Evolutionary conservation across 2,888 invertebrate genomes (phyloP).

Genomic region (Zeuzera pyrina): DNA sequence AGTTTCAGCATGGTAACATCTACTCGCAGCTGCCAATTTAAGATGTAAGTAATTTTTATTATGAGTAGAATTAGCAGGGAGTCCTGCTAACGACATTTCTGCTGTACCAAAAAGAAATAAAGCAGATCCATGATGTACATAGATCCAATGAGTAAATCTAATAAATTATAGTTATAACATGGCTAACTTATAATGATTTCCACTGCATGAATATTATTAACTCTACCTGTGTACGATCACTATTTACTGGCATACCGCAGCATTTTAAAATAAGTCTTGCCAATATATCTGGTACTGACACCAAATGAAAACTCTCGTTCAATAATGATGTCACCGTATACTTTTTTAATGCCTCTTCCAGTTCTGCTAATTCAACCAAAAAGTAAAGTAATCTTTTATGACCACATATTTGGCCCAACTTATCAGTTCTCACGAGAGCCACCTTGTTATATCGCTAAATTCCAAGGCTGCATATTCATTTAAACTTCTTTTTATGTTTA

Average conservation of each 20-base stretch:
- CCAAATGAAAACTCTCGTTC: slow-evolving; percentile 77
- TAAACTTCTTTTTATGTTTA: slow-evolving; percentile 67
- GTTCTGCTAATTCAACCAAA: slow-evolving; percentile 82
- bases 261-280: slow-evolving; percentile 82
- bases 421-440: slow-evolving; percentile 79
- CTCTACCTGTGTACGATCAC: slow-evolving; percentile 81
- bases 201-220: too few relatives aligned
- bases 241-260: slow-evolving; percentile 89
- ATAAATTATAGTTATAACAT: too few relatives aligned
- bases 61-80: slow-evolving; percentile 74
- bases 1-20: slow-evolving; percentile 94
- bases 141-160: slow-evolving; percentile 69
- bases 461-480: slow-evolving; percentile 62
- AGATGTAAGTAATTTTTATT: slow-evolving; percentile 76
- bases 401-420: slow-evolving; percentile 83
- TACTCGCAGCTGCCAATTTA: slow-evolving; percentile 86
- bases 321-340: slow-evolving; percentile 80
- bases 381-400: slow-evolving; percentile 89
- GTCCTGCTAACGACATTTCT: slow-evolving; percentile 93
- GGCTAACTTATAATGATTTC: too few relatives aligned
- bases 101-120: slow-evolving; percentile 94
- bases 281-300: slow-evolving; percentile 94
- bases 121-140: slow-evolving; percentile 71
- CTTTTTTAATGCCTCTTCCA: slow-evolving; percentile 87
- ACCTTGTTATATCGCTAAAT: slow-evolving; percentile 77